These are phyloP conservation scores for Meles meles DNA, from an alignment of 2,113 vertebrate species.

Conservation along the genomic window DNA sequence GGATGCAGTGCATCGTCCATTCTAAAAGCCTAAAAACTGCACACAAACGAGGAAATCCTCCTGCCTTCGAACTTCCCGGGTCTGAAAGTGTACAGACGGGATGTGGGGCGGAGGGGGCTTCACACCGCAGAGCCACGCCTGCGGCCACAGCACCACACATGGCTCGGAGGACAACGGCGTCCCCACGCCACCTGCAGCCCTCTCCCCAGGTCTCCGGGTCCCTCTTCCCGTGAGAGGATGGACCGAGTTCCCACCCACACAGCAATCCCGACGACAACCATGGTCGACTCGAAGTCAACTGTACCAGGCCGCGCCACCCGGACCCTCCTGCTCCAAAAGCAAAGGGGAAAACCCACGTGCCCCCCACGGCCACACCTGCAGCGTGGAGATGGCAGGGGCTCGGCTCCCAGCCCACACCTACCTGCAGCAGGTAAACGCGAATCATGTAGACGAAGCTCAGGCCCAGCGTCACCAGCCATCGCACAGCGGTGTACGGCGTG, in stretches of 20 bases:
- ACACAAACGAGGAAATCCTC: neutral
- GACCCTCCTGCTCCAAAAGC: neutral
- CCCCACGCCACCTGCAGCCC: neutral
- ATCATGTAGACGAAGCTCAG: constrained; percentile 96
- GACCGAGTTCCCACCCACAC: neutral
- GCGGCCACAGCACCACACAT: neutral
- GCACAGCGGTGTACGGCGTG: constrained; percentile 91
- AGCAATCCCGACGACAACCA: neutral
- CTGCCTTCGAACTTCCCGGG: neutral
- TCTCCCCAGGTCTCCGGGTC: neutral
- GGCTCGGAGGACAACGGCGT: neutral
- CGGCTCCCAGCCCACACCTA: constrained; percentile 52
- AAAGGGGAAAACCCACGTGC: neutral
- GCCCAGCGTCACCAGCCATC: constrained; percentile 93
- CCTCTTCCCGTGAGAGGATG: neutral
- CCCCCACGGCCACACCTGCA: too few species aligned
- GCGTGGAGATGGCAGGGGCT: accelerated
- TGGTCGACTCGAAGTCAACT: accelerated
- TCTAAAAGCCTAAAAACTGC: neutral
- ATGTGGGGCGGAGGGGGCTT: neutral
- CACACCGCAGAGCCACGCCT: neutral
- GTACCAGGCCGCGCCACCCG: accelerated
- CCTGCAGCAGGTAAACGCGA: constrained; percentile 99
- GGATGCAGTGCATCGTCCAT: accelerated
- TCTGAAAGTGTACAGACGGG: neutral